Evolutionary conservation across 2,888 invertebrate species (phyloP).

Genomic region (Aspidapion aeneum): DNA sequence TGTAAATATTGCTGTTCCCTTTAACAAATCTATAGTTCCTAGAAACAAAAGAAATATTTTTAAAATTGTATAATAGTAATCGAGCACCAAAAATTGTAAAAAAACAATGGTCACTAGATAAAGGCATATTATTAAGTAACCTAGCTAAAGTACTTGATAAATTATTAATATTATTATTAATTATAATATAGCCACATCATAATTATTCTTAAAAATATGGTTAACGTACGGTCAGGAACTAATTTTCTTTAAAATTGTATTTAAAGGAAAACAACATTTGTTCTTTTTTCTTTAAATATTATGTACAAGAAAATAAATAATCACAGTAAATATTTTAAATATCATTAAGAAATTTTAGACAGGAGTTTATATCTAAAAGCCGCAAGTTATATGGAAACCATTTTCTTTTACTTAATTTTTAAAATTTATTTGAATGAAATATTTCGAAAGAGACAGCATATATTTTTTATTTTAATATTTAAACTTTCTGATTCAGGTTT

Average conservation of each 20-base stretch:
- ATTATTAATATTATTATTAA: too few relatives aligned
- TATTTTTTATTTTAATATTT: too few relatives aligned
- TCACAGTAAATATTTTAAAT: conserved; percentile 38
- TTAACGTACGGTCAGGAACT: conserved; percentile 43
- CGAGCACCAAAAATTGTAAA: too few relatives aligned
- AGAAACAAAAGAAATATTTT: too few relatives aligned
- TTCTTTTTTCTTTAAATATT: conserved; percentile 33
- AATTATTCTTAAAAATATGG: conserved; percentile 38
- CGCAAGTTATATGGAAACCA: conserved; percentile 27
- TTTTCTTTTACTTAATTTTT: conserved; percentile 39
- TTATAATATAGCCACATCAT: conserved; percentile 1
- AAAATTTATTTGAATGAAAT: conserved; percentile 35
- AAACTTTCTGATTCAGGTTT: too few relatives aligned
- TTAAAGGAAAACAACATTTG: conserved; percentile 33
- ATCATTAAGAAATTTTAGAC: conserved; percentile 15
- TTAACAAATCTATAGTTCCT: too few relatives aligned
- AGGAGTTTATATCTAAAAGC: conserved; percentile 7
- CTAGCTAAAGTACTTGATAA: too few relatives aligned
- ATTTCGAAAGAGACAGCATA: too few relatives aligned
- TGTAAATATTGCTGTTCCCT: too few relatives aligned
- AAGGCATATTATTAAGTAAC: conserved; percentile 4
- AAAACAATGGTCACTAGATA: background rate
- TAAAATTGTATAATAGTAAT: too few relatives aligned
- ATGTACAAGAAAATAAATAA: conserved; percentile 42
- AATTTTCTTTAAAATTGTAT: conserved; percentile 38